Evolutionary conservation across 1,140 invertebrate species (phyloP).

Genomic region (Pseudomyrmex gracilis): DNA sequence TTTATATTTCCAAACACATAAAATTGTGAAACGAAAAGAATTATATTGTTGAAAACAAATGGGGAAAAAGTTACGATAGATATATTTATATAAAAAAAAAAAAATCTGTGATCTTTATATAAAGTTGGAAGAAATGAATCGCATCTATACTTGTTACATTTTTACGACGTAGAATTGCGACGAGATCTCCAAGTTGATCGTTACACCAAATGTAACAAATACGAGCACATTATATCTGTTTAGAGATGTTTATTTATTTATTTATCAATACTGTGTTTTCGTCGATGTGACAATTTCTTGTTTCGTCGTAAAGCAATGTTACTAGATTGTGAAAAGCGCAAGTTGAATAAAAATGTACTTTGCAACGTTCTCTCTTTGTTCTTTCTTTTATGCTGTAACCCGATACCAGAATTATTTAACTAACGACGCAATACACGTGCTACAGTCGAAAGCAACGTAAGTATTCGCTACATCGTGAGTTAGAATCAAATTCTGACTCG

Average conservation of each 20-base stretch:
- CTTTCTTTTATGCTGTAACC: too few relatives aligned
- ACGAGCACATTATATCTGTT: slow-evolving; percentile 23
- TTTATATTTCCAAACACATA: slow-evolving; percentile 5
- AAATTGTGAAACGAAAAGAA: neutral
- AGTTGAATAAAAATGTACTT: slow-evolving; percentile 28
- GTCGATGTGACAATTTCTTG: slow-evolving; percentile 20
- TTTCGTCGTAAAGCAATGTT: slow-evolving; percentile 5
- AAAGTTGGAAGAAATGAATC: neutral
- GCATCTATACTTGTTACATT: neutral
- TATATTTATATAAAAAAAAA: slow-evolving; percentile 17
- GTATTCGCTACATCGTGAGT: too few relatives aligned
- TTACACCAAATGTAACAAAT: neutral
- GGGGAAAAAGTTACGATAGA: neutral
- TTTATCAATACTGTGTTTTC: slow-evolving; percentile 1
- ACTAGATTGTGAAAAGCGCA: neutral
- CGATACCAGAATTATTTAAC: too few relatives aligned
- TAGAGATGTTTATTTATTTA: slow-evolving; percentile 32
- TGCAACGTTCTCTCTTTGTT: too few relatives aligned
- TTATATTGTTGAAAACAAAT: slow-evolving; percentile 1
- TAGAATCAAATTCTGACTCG: too few relatives aligned
- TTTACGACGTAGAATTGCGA: too few relatives aligned
- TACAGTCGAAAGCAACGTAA: too few relatives aligned
- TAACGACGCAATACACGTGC: too few relatives aligned
- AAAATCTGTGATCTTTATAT: neutral
- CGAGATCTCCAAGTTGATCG: neutral